Conservation (phyloP, 2,113 vertebrate species). For the Acanthisitta chloris region DNA sequence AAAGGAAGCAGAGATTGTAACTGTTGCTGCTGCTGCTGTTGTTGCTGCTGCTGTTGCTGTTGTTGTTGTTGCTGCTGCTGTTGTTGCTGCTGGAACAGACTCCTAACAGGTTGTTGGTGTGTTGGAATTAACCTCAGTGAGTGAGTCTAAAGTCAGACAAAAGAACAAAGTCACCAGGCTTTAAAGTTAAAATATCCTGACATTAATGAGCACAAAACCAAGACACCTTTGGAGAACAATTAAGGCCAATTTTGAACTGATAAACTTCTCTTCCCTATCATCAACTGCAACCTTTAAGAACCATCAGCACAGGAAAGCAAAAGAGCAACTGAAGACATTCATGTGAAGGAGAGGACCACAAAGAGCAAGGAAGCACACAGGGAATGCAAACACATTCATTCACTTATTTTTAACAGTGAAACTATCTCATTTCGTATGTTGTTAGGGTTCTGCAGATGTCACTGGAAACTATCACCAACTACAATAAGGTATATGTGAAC, state of each 20-base stretch:
- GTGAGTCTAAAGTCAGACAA: conserved; percentile 75
- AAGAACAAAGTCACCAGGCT: conserved; percentile 4
- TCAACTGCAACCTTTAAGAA: neutral
- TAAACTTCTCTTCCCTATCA: neutral
- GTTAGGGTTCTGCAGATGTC: neutral
- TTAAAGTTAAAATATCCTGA: neutral
- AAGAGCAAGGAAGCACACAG: neutral
- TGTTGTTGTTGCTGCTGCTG: conserved; percentile 75
- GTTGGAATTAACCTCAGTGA: conserved; percentile 82
- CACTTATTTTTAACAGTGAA: neutral
- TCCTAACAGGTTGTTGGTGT: conserved; percentile 78
- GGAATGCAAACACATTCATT: neutral
- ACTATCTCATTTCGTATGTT: neutral
- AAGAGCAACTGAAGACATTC: neutral
- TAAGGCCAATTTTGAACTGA: neutral
- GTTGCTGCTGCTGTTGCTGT: conserved; percentile 73
- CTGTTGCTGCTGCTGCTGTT: conserved; percentile 77
- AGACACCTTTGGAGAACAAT: neutral
- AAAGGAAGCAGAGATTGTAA: conserved; percentile 89
- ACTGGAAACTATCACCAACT: neutral
- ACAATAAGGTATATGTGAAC: neutral
- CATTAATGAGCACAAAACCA: neutral
- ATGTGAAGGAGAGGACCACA: neutral
- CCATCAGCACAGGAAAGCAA: neutral
- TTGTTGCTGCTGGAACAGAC: conserved; percentile 82